Conservation (phyloP, 2,797 vertebrate species). For the Galaxias olidus region DNA sequence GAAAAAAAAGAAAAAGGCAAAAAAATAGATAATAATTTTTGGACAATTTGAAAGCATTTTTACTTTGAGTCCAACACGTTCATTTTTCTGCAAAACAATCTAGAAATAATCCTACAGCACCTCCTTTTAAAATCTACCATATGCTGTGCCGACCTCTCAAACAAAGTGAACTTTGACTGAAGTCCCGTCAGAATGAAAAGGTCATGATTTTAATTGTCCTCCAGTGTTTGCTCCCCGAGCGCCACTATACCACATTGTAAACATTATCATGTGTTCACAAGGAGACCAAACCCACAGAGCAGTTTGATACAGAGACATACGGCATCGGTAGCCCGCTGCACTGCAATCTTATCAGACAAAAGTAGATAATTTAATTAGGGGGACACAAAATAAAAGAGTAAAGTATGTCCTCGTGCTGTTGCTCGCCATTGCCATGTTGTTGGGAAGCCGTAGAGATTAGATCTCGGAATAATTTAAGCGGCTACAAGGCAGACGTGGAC, state of each 20-base stretch:
- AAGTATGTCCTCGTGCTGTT: conserved; percentile 58
- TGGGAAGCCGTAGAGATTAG: conserved; percentile 66
- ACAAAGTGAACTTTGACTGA: background rate
- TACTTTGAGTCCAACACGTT: too few relatives aligned
- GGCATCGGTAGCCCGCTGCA: background rate
- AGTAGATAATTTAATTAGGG: conserved; percentile 3
- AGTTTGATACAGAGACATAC: background rate
- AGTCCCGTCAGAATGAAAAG: conserved; percentile 22
- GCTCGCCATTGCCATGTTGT: conserved; percentile 60
- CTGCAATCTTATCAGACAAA: conserved; percentile 10
- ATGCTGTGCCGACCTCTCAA: background rate
- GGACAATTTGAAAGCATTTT: too few relatives aligned
- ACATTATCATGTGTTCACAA: background rate
- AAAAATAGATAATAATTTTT: too few relatives aligned
- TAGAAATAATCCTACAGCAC: too few relatives aligned
- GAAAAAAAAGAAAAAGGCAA: too few relatives aligned
- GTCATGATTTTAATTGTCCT: conserved; percentile 37
- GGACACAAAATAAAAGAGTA: conserved; percentile 8
- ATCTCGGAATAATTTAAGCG: conserved; percentile 57
- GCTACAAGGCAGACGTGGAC: conserved; percentile 50
- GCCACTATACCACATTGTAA: conserved; percentile 31
- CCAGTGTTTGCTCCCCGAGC: conserved; percentile 47
- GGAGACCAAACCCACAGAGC: too few relatives aligned
- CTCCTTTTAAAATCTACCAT: too few relatives aligned
- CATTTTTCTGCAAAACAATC: too few relatives aligned